Percentiles rank a stretch among this genome's conserved stretches.
These are phyloP conservation scores for Sceliomorpha sp. DNA, from an alignment of 2,888 invertebrate species.

Conservation along the genomic window DNA sequence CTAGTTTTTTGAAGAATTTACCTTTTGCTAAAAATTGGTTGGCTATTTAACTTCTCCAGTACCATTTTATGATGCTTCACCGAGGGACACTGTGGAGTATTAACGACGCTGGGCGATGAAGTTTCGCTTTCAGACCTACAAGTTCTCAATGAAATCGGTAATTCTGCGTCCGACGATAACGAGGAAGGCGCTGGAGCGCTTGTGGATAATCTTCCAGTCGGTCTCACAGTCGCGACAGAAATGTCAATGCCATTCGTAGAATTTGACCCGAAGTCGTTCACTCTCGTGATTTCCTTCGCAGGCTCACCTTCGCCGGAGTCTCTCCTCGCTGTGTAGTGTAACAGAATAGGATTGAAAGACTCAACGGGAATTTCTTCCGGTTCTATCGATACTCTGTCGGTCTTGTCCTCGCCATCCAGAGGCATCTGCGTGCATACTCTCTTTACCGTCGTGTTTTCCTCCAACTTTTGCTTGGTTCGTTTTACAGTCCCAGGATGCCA, in stretches of 20 bases:
- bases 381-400: slow-evolving; percentile 67
- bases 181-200: slow-evolving; percentile 76
- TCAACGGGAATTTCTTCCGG: slow-evolving; percentile 69
- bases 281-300: slow-evolving; percentile 66
- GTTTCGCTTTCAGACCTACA: slow-evolving; percentile 79
- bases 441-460: slow-evolving; percentile 82
- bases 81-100: slow-evolving; percentile 81
- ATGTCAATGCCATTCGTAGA: slow-evolving; percentile 65
- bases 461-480: slow-evolving; percentile 86
- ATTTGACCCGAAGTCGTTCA: slow-evolving; percentile 64
- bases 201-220: slow-evolving; percentile 77
- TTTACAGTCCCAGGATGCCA: slow-evolving; percentile 87
- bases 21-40: slow-evolving; percentile 73
- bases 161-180: slow-evolving; percentile 77
- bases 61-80: slow-evolving; percentile 82
- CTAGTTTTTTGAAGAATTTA: too few relatives aligned
- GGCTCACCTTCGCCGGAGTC: slow-evolving; percentile 59
- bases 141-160: slow-evolving; percentile 68
- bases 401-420: slow-evolving; percentile 68
- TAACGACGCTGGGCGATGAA: slow-evolving; percentile 79
- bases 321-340: slow-evolving; percentile 69
- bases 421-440: slow-evolving; percentile 74
- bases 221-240: slow-evolving; percentile 57
- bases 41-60: slow-evolving; percentile 81
- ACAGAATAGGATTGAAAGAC: slow-evolving; percentile 72